Percentiles rank a stretch among this genome's conserved stretches.
Conservation (phyloP, 2,797 vertebrate genomes). For the Darevskia mixta region DNA sequence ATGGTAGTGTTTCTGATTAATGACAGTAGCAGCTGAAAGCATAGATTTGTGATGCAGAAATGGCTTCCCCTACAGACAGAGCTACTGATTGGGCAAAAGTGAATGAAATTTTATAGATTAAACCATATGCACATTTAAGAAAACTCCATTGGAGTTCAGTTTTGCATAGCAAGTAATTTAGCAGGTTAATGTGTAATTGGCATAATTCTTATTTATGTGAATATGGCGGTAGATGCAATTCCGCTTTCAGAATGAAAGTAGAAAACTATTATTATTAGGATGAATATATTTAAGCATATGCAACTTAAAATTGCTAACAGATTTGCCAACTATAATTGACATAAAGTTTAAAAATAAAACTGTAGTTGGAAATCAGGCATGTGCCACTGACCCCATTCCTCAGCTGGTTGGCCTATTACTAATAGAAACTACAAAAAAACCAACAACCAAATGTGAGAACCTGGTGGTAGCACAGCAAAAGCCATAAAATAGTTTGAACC, state of each 20-base stretch:
- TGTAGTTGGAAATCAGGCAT: background rate
- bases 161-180: too few species aligned
- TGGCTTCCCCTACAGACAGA: too few species aligned
- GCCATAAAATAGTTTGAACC: background rate
- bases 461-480: background rate
- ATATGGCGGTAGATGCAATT: background rate
- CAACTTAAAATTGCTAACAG: background rate
- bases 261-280: background rate
- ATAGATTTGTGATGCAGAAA: background rate
- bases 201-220: conserved; percentile 5
- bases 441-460: background rate
- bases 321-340: background rate
- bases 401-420: background rate
- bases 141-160: too few species aligned
- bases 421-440: background rate
- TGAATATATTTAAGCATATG: background rate
- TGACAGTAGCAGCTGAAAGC: background rate
- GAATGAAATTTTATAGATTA: too few species aligned
- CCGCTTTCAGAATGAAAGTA: background rate
- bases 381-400: background rate
- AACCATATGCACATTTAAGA: too few species aligned
- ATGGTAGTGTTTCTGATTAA: background rate
- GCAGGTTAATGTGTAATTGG: background rate
- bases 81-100: too few species aligned
- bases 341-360: background rate